phyloP scores from a whole-genome alignment of 2,113 vertebrate genomes.

The Donacobius atricapilla region DNA sequence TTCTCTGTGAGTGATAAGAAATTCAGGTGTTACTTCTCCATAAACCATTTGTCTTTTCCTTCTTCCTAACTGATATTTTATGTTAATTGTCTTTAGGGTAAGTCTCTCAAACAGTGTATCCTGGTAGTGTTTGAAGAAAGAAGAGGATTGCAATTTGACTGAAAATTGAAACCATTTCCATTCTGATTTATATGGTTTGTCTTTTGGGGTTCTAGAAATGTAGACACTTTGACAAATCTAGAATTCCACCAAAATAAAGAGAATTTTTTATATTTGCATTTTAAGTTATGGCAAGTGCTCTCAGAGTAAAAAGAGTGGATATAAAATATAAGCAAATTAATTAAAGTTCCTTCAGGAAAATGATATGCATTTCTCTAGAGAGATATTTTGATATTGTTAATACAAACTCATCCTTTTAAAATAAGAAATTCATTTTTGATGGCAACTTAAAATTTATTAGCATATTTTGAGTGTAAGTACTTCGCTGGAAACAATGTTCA shows the following conservation, averaged over 20 bases:
- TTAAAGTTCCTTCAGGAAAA: constrained; percentile 4
- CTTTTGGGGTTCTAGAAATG: background rate
- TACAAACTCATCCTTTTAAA: background rate
- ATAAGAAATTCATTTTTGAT: background rate
- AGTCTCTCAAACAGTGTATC: background rate
- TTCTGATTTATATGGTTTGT: background rate
- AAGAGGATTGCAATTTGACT: background rate
- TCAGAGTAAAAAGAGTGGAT: background rate
- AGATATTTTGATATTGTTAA: background rate
- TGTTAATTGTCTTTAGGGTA: background rate
- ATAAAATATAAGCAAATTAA: constrained; percentile 14
- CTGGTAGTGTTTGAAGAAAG: background rate
- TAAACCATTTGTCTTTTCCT: background rate
- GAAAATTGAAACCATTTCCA: background rate
- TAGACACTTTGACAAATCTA: background rate
- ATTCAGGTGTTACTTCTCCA: background rate
- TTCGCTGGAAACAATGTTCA: background rate
- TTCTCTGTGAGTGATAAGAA: background rate
- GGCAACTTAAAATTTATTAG: constrained; percentile 10
- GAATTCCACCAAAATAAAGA: background rate
- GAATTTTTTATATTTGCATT: background rate
- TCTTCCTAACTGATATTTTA: background rate
- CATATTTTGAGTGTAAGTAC: background rate
- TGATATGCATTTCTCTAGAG: background rate
- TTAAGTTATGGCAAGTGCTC: background rate